These are phyloP conservation scores for Vollenhovia emeryi DNA, from an alignment of 1,140 invertebrate species.

Conservation along the genomic window DNA sequence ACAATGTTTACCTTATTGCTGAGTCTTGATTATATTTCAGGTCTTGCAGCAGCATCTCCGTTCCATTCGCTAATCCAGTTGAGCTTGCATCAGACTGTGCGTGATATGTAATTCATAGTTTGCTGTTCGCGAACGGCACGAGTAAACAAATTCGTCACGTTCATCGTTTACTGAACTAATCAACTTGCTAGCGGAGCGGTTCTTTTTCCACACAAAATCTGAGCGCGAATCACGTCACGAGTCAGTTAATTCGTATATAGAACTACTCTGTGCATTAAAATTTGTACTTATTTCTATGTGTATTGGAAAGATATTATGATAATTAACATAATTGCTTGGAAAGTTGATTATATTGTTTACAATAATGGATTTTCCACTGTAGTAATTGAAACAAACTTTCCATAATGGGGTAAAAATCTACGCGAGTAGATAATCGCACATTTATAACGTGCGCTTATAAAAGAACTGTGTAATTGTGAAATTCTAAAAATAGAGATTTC, in stretches of 20 bases:
- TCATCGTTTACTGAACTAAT: neutral
- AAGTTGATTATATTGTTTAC: neutral
- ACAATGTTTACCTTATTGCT: slow-evolving; percentile 59
- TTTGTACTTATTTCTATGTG: too few relatives aligned
- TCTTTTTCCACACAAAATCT: neutral
- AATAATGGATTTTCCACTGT: neutral
- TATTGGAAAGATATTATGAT: too few relatives aligned
- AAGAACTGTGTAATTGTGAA: neutral
- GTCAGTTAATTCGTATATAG: too few relatives aligned
- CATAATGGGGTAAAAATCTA: neutral
- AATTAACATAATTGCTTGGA: neutral
- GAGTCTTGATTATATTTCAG: slow-evolving; percentile 33
- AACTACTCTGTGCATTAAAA: too few relatives aligned
- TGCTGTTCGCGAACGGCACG: neutral
- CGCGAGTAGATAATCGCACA: neutral
- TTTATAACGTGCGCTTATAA: neutral
- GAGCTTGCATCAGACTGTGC: neutral
- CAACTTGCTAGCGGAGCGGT: neutral
- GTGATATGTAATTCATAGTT: neutral
- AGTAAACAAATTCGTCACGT: neutral
- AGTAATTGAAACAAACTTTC: neutral
- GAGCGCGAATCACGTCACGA: neutral
- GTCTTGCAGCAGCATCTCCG: neutral
- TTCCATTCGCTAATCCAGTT: neutral
- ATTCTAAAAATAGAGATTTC: neutral